Conservation (phyloP, 2,888 invertebrate species). For the Mythimna vitellina region DNA sequence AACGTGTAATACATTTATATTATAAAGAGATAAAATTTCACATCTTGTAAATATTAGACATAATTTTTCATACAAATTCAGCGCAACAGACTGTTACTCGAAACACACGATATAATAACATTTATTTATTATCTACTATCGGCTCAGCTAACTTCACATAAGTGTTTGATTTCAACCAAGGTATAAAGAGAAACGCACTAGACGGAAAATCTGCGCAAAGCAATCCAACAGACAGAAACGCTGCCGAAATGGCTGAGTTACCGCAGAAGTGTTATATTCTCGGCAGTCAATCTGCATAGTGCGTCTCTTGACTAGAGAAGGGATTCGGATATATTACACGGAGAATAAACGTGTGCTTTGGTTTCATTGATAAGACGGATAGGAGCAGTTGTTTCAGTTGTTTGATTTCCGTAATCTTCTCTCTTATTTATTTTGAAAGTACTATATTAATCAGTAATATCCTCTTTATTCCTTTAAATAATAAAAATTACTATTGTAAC, state of each 20-base stretch:
- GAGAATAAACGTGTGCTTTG: not conserved
- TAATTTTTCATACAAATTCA: constrained; percentile 79
- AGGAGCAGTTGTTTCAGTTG: not conserved
- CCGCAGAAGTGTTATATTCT: not conserved
- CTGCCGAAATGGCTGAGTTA: not conserved
- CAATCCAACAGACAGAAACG: not conserved
- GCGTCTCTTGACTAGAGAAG: constrained; percentile 7
- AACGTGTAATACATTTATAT: constrained; percentile 89
- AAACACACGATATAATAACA: constrained; percentile 79
- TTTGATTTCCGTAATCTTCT: not conserved
- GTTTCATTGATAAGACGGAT: constrained; percentile 7
- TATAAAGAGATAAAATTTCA: constrained; percentile 89
- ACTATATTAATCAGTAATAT: not conserved
- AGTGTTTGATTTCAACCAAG: constrained; percentile 38
- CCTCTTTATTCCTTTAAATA: too few species aligned
- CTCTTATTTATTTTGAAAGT: not conserved
- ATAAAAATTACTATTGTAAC: too few species aligned
- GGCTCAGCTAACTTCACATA: constrained; percentile 62
- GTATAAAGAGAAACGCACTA: constrained; percentile 22
- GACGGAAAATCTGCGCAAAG: not conserved
- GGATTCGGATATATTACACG: constrained; percentile 23
- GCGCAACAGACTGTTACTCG: constrained; percentile 77
- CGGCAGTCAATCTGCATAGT: constrained; percentile 1
- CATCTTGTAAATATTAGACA: constrained; percentile 89
- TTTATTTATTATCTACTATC: constrained; percentile 69